Evolutionary conservation across 2,113 vertebrate genomes (phyloP).

Genomic region (Nycticebus coucang): DNA sequence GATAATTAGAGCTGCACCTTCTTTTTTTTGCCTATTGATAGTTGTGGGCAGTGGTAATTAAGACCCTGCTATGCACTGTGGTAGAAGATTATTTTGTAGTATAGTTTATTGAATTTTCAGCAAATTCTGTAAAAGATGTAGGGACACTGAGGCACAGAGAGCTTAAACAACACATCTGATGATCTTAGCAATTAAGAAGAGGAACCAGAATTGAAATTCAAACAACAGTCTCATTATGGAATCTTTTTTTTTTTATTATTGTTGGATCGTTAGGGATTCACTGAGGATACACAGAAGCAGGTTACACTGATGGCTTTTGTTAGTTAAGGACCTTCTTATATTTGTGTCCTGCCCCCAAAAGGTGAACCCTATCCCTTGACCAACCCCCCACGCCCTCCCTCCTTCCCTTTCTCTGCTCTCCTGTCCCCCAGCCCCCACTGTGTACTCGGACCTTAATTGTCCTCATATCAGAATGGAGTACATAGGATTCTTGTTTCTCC

Average conservation of each 20-base stretch:
- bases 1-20: neutral
- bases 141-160: neutral
- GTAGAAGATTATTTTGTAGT: neutral
- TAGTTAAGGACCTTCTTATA: too few species aligned
- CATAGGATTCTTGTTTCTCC: too few species aligned
- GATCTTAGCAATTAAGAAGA: neutral
- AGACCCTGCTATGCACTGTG: neutral
- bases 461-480: too few species aligned
- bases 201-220: neutral
- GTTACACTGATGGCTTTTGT: too few species aligned
- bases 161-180: neutral
- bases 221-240: neutral
- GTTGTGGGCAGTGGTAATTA: neutral
- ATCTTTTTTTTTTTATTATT: neutral
- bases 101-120: neutral
- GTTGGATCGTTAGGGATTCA: too few species aligned
- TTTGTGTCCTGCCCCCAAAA: too few species aligned
- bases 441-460: too few species aligned
- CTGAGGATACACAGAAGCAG: too few species aligned
- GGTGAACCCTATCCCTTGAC: too few species aligned
- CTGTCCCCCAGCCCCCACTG: too few species aligned
- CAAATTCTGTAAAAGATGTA: neutral
- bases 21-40: neutral
- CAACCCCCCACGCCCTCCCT: too few species aligned
- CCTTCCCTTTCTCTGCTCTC: too few species aligned